Conservation (phyloP, 1,140 invertebrate genomes). For the Venustaconcha ellipsiformis region DNA sequence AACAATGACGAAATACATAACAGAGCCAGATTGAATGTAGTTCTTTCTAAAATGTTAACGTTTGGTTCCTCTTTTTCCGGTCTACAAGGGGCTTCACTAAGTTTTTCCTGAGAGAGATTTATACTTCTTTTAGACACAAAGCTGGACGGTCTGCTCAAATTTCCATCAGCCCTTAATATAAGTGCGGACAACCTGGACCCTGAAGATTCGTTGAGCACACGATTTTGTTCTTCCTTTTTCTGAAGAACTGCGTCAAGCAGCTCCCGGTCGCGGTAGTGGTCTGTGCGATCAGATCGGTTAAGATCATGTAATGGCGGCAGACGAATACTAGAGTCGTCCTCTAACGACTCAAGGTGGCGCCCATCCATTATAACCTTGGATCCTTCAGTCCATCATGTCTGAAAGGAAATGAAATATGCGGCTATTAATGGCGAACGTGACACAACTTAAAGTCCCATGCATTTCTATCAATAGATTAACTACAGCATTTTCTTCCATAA, state of each 20-base stretch:
- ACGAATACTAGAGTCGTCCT: too few relatives aligned
- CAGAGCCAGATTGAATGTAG: slow-evolving; percentile 4
- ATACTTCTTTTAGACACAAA: slow-evolving; percentile 23
- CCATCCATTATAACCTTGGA: too few relatives aligned
- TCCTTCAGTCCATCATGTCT: too few relatives aligned
- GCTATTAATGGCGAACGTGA: too few relatives aligned
- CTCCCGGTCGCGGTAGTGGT: slow-evolving; percentile 21
- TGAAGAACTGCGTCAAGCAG: slow-evolving; percentile 27
- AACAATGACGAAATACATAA: slow-evolving; percentile 22
- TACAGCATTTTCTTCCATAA: too few relatives aligned
- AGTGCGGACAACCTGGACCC: slow-evolving; percentile 15
- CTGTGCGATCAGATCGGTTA: slow-evolving; percentile 19
- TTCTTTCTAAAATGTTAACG: slow-evolving; percentile 3
- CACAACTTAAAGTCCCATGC: too few relatives aligned
- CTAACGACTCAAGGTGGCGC: too few relatives aligned
- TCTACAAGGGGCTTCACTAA: slow-evolving; percentile 7
- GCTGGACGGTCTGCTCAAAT: slow-evolving; percentile 30
- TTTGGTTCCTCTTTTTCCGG: not conserved
- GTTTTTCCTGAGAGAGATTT: slow-evolving; percentile 24
- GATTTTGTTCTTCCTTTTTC: slow-evolving; percentile 17
- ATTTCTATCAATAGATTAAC: too few relatives aligned
- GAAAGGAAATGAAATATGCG: too few relatives aligned
- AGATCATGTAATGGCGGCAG: not conserved
- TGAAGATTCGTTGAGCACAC: slow-evolving; percentile 19
- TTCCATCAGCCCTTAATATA: slow-evolving; percentile 17